Percentiles rank a stretch among this genome's conserved stretches.
Conservation (phyloP, 2,113 vertebrate species). For the Dasyprocta punctata region DNA sequence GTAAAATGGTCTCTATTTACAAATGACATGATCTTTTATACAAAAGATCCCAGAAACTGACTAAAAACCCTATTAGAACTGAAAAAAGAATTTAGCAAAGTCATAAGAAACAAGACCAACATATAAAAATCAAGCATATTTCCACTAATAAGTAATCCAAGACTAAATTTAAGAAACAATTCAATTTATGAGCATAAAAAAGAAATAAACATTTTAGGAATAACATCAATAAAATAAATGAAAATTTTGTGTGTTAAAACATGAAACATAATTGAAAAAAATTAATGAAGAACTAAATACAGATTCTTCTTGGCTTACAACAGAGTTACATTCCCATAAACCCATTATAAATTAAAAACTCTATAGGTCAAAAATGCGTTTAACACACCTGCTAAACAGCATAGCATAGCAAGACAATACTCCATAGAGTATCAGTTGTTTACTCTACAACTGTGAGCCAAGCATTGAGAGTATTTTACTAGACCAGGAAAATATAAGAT, state of each 20-base stretch:
- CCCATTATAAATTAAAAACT: neutral
- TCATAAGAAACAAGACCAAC: neutral
- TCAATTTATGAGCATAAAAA: neutral
- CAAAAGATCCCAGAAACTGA: neutral
- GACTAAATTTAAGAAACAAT: neutral
- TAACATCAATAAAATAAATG: neutral
- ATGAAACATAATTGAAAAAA: neutral
- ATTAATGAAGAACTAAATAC: neutral
- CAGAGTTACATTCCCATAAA: neutral
- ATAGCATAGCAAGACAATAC: neutral
- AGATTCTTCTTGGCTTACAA: neutral
- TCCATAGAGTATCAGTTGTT: neutral
- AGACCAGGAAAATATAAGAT: neutral
- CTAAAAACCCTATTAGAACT: neutral
- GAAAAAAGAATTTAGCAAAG: neutral
- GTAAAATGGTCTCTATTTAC: neutral
- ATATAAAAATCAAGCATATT: neutral
- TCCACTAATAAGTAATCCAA: neutral
- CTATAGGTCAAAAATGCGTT: neutral
- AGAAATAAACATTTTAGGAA: neutral
- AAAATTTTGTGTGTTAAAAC: neutral
- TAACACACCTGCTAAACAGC: neutral
- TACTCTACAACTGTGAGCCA: neutral
- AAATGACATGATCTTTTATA: neutral
- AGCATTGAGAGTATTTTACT: neutral